Percentiles rank a stretch among this genome's conserved stretches.
phyloP scores from a whole-genome alignment of 2,113 vertebrate species.

The Pycnonotus jocosus region DNA sequence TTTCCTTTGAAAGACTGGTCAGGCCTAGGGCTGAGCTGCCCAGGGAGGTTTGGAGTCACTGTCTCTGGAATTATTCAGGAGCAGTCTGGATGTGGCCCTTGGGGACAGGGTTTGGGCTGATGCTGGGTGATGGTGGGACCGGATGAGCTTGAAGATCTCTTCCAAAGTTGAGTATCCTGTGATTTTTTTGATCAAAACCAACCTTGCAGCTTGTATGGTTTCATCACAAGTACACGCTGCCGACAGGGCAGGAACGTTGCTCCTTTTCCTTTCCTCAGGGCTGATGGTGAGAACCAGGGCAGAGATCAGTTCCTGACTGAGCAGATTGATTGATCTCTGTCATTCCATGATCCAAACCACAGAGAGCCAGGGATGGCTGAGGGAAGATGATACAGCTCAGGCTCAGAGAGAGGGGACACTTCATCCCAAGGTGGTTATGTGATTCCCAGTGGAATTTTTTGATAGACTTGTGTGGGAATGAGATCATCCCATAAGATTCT shows the following conservation, averaged over 20 bases:
- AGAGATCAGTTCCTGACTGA: not conserved
- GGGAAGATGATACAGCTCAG: not conserved
- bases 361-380: not conserved
- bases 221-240: not conserved
- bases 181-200: not conserved
- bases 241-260: not conserved
- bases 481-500: not conserved
- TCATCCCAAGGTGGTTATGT: not conserved
- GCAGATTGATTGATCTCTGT: not conserved
- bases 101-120: not conserved
- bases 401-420: not conserved
- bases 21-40: not conserved
- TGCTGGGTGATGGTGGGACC: not conserved
- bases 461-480: rapidly evolving
- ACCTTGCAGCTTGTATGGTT: not conserved
- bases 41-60: not conserved
- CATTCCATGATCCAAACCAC: not conserved
- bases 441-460: not conserved
- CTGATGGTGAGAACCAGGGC: not conserved
- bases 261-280: not conserved
- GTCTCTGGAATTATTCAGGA: rapidly evolving
- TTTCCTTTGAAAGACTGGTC: too few species aligned
- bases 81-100: not conserved
- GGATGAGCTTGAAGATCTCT: not conserved
- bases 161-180: too few species aligned